Conservation (phyloP, 1,140 invertebrate genomes). For the Drosophila orosa region DNA sequence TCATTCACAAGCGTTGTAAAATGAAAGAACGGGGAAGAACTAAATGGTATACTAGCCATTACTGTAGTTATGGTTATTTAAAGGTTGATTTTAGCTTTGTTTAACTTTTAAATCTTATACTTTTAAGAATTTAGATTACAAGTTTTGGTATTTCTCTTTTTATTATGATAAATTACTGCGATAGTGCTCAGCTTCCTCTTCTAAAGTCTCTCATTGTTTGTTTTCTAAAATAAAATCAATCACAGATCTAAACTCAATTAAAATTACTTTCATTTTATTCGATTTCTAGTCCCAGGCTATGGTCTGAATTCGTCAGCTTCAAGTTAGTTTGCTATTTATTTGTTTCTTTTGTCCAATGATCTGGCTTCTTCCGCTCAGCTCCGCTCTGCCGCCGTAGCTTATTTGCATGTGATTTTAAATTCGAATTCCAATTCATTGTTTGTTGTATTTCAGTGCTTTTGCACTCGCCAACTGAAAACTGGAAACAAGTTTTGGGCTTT, state of each 20-base stretch:
- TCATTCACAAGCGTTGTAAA: not conserved
- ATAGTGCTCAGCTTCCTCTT: too few species aligned
- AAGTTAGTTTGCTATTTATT: conserved; percentile 4
- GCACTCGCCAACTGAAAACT: conserved; percentile 27
- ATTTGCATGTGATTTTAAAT: conserved; percentile 27
- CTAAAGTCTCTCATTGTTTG: not conserved
- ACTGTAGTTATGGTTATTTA: not conserved
- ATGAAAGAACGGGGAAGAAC: not conserved
- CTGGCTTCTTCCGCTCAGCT: not conserved
- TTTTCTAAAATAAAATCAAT: not conserved
- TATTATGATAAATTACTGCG: not conserved
- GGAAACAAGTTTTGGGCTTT: conserved; percentile 26
- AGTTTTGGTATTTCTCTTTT: not conserved
- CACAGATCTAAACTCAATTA: not conserved
- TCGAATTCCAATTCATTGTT: conserved; percentile 16
- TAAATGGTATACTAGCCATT: not conserved
- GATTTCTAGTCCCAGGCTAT: conserved; percentile 2
- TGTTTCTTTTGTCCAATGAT: not conserved
- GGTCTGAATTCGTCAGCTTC: not conserved
- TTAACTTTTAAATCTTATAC: not conserved
- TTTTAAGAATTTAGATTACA: not conserved
- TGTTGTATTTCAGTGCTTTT: conserved; percentile 23
- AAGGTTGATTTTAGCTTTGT: not conserved
- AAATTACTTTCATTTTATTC: conserved; percentile 19
- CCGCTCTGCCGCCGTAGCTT: not conserved